Percentiles rank a stretch among this genome's conserved stretches.
Conservation (phyloP, 2,113 vertebrate species). For the Esox niger region DNA sequence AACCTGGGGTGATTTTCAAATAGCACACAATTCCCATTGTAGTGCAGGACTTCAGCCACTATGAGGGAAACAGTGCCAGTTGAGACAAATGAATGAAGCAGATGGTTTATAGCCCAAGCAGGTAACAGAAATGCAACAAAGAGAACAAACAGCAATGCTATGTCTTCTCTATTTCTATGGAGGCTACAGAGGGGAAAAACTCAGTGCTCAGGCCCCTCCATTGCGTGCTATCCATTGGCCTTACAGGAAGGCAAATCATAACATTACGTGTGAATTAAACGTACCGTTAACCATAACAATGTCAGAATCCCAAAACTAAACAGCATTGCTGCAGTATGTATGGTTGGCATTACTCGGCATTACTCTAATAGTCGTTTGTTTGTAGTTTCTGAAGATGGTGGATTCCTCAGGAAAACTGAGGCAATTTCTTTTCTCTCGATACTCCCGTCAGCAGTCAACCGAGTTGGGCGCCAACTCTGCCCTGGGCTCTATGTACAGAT, state of each 20-base stretch:
- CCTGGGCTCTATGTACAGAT: conserved; percentile 68
- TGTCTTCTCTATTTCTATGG: conserved; percentile 18
- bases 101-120: conserved; percentile 44
- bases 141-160: background rate
- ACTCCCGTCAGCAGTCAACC: conserved; percentile 86
- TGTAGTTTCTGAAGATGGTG: conserved; percentile 84
- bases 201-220: conserved; percentile 12
- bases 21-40: too few species aligned
- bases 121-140: conserved; percentile 26
- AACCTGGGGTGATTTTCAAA: background rate
- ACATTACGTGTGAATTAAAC: conserved; percentile 45
- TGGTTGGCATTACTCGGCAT: conserved; percentile 83
- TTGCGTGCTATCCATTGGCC: conserved; percentile 36
- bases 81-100: conserved; percentile 18
- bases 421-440: conserved; percentile 79
- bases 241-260: conserved; percentile 40
- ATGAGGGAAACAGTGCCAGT: background rate
- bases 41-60: too few species aligned
- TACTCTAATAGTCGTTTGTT: conserved; percentile 80
- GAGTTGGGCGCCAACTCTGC: conserved; percentile 77
- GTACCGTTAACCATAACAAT: conserved; percentile 57
- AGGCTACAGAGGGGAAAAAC: conserved; percentile 10
- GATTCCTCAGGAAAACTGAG: conserved; percentile 86
- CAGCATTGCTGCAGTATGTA: conserved; percentile 87
- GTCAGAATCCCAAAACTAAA: conserved; percentile 64